Base-by-base conservation (phyloP, 2,888 invertebrate genomes). In the Andrena chrysosceles region DNA sequence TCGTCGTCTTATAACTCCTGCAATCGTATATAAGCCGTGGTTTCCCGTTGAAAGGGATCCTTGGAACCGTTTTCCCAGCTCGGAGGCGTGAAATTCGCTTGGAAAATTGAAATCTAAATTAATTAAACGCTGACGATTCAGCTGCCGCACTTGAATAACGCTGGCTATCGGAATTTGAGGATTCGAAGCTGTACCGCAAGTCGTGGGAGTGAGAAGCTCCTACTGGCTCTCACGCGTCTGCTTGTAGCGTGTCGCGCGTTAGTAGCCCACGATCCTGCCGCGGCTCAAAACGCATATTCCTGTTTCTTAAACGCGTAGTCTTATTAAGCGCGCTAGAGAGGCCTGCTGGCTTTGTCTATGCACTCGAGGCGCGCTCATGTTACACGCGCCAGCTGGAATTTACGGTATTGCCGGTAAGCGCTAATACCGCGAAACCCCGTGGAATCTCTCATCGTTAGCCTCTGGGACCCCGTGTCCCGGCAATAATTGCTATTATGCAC, bases 151-250 rank as follows among this genome's bases (percentile, higher is more conserved):
- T 42, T 42, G 20, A 42, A 26, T 20, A 5, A 16, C 13, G 20
- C 4, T 23, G 23, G 42, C 1, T 5, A 42, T 20, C 35, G 63
- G 63, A 13, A 42, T 59, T 42, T 20, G 33, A 29, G n/a, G 13
- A 2, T n/a, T 20, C 20, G 62, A 62, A 26, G 59, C 35, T 20
- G 69, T 69, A 68, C 75, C 80, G 68, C 52, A 68, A 80, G 62
- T 81, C 74, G 81, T 77, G 70, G 81, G 81, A 66, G 83, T 83
- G 67, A 77, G 16, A 69, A 80, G 69, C 56, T 64, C 23, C 75
- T 69, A 76, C 68, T 26, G 74, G 49, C 29, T 52, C 74, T 66
- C 31, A 29, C 64, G 67, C 63, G 35, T 66, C 29, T 29, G n/a
- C 29, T 20, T 35, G 20, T 33, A 62, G 20, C 66, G 16, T 59